Conservation (phyloP, 2,797 vertebrate species). For the Poecile montanus region DNA sequence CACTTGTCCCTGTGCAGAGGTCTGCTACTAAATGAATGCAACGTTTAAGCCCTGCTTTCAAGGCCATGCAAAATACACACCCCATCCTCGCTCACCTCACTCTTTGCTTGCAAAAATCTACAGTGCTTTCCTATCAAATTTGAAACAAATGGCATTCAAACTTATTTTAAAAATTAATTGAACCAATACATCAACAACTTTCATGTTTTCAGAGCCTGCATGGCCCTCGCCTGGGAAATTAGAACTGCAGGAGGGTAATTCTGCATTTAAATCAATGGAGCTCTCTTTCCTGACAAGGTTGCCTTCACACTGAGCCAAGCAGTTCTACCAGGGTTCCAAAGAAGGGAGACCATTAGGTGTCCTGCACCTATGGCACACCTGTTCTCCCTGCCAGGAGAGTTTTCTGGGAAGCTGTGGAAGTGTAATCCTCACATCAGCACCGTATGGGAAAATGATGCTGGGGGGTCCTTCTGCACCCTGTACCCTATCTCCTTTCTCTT, state of each 20-base stretch:
- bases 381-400: background rate
- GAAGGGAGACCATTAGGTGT: background rate
- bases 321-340: background rate
- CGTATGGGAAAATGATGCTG: background rate
- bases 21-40: background rate
- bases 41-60: background rate
- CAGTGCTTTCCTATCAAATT: background rate
- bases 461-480: fast-evolving
- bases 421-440: background rate
- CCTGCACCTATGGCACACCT: background rate
- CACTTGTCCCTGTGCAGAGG: background rate
- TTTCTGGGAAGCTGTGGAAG: background rate
- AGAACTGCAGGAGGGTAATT: constrained; percentile 44
- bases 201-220: constrained; percentile 31
- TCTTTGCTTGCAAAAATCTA: background rate
- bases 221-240: constrained; percentile 32
- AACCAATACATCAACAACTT: constrained; percentile 60
- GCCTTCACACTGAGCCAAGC: background rate
- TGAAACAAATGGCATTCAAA: constrained; percentile 34
- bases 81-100: background rate
- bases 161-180: constrained; percentile 61
- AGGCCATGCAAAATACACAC: background rate
- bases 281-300: background rate
- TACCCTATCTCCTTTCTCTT: background rate
- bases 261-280: constrained; percentile 48